Percentiles rank a stretch among this genome's conserved stretches.
Evolutionary conservation across 2,888 invertebrate genomes (phyloP).

Genomic region (Drosophila leonis): DNA sequence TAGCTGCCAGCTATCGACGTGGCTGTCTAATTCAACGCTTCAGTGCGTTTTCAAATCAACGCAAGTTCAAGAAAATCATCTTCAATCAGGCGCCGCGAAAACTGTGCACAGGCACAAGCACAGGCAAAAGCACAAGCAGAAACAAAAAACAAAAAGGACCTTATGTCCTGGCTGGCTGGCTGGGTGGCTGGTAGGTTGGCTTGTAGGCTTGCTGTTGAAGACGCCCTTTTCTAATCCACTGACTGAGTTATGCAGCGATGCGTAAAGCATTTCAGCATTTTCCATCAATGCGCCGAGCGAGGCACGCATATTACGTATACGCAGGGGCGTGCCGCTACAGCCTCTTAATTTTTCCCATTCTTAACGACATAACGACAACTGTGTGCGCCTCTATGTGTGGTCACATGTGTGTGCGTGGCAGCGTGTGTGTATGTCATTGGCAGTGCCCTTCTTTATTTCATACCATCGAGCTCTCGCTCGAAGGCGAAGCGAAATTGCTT

Average conservation of each 20-base stretch:
- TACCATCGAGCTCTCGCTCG: constrained; percentile 30
- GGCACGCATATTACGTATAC: constrained; percentile 74
- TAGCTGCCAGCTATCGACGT: constrained; percentile 36
- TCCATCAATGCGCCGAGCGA: constrained; percentile 69
- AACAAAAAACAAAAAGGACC: constrained; percentile 27
- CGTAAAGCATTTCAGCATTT: constrained; percentile 81
- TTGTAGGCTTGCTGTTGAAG: constrained; percentile 32
- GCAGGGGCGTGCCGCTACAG: constrained; percentile 74
- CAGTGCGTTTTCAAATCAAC: constrained; percentile 78
- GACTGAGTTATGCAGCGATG: constrained; percentile 80
- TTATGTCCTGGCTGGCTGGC: constrained; percentile 38
- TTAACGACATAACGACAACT: constrained; percentile 73
- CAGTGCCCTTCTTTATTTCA: constrained; percentile 61
- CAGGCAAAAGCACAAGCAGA: constrained; percentile 11
- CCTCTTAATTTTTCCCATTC: constrained; percentile 76
- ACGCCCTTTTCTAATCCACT: constrained; percentile 81
- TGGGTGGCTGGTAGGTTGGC: constrained; percentile 9
- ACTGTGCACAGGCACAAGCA: constrained; percentile 50
- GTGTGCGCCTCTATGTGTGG: constrained; percentile 27
- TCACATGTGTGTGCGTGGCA: constrained; percentile 28
- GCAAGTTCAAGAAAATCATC: constrained; percentile 76
- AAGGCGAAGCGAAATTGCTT: constrained; percentile 72
- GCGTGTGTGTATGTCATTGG: constrained; percentile 52
- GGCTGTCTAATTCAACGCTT: constrained; percentile 78
- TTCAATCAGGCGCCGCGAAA: constrained; percentile 77